These are phyloP conservation scores for Bostrychus sinensis DNA, from an alignment of 2,113 vertebrate species.

Conservation along the genomic window DNA sequence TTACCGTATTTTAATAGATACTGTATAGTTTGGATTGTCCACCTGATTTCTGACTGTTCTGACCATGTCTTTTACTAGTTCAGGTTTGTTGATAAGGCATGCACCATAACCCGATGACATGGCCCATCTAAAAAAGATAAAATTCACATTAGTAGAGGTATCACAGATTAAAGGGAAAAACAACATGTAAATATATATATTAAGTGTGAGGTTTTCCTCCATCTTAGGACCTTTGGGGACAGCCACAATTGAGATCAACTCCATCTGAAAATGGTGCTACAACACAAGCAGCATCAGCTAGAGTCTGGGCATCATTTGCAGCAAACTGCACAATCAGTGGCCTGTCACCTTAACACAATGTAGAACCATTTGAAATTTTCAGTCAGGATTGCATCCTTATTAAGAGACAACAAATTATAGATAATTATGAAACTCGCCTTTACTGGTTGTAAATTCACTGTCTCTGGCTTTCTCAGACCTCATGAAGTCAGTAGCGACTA, in stretches of 20 bases:
- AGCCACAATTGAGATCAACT: constrained; percentile 97
- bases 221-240: constrained; percentile 87
- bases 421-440: constrained; percentile 74
- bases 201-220: too few relatives aligned
- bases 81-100: constrained; percentile 95
- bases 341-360: constrained; percentile 82
- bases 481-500: constrained; percentile 93
- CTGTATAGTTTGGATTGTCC: constrained; percentile 85
- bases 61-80: constrained; percentile 94
- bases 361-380: too few relatives aligned
- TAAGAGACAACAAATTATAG: background rate
- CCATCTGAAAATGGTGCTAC: constrained; percentile 91
- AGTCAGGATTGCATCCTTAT: too few relatives aligned
- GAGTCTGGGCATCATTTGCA: constrained; percentile 88
- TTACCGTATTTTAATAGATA: constrained; percentile 97
- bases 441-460: constrained; percentile 96
- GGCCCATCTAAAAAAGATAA: constrained; percentile 86
- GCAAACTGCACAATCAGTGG: constrained; percentile 97
- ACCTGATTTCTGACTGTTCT: constrained; percentile 89
- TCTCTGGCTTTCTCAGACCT: constrained; percentile 94
- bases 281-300: constrained; percentile 88
- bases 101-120: constrained; percentile 94
- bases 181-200: too few relatives aligned
- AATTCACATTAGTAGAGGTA: too few relatives aligned
- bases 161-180: too few relatives aligned